Evolutionary conservation across 1,140 invertebrate species (phyloP).

Genomic region (Drosophila pandora): DNA sequence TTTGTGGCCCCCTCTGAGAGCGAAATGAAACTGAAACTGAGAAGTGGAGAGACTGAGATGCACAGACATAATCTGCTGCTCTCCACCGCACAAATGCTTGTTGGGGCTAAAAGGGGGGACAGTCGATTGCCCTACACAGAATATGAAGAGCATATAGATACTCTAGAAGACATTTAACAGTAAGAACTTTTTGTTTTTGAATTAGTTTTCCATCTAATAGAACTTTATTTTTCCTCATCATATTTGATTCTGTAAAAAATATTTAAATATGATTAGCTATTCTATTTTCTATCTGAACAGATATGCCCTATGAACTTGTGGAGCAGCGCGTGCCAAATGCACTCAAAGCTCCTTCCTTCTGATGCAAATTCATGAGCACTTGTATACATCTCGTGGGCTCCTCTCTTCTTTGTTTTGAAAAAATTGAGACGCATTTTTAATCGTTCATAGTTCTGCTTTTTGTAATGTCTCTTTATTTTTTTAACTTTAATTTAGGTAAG

Average conservation of each 20-base stretch:
- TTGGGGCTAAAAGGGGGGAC: background rate
- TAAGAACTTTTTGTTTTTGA: too few species aligned
- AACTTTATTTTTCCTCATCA: too few species aligned
- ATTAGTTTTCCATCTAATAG: too few species aligned
- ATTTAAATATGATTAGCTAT: too few species aligned
- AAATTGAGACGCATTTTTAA: conserved; percentile 37
- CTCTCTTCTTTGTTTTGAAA: conserved; percentile 35
- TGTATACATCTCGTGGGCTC: conserved; percentile 19
- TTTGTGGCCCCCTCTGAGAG: conserved; percentile 12
- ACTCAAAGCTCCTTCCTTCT: conserved; percentile 34
- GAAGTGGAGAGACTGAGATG: background rate
- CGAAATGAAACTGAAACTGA: background rate
- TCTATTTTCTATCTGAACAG: background rate
- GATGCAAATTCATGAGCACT: conserved; percentile 36
- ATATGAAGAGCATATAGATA: background rate
- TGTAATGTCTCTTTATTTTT: background rate
- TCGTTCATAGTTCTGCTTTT: conserved; percentile 10
- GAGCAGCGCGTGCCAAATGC: conserved; percentile 38
- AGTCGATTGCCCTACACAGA: conserved; percentile 16
- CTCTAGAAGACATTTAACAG: too few species aligned
- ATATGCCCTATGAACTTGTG: conserved; percentile 24
- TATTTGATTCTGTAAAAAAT: too few species aligned
- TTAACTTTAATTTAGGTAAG: background rate
- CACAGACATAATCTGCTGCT: conserved; percentile 20
- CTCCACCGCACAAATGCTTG: conserved; percentile 3